These are phyloP conservation scores for Xestia xanthographa DNA, from an alignment of 2,888 invertebrate species.

Conservation along the genomic window DNA sequence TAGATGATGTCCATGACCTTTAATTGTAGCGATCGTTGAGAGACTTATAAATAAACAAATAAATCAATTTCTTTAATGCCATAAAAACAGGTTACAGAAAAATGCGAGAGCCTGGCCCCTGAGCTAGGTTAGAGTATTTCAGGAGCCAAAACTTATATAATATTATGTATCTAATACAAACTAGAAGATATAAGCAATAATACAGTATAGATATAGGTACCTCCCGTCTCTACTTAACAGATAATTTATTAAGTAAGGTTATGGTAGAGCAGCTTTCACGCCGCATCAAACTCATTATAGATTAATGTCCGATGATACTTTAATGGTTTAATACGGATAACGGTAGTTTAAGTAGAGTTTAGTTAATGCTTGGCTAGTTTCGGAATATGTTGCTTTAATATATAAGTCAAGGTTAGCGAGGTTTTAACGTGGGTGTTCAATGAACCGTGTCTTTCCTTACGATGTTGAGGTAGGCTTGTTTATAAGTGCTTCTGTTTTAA, in stretches of 20 bases:
- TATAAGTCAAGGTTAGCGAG: conserved; percentile 43
- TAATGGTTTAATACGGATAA: conserved; percentile 51
- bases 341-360: conserved; percentile 52
- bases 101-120: too few species aligned
- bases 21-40: neutral
- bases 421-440: conserved; percentile 19
- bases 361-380: conserved; percentile 41
- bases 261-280: conserved; percentile 46
- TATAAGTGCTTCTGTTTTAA: neutral
- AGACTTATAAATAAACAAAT: too few species aligned
- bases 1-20: neutral
- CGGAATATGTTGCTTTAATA: conserved; percentile 25
- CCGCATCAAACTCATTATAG: conserved; percentile 51
- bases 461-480: conserved; percentile 31
- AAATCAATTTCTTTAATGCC: too few species aligned
- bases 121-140: too few species aligned
- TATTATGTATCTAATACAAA: neutral
- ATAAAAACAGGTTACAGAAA: too few species aligned
- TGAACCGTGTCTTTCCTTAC: neutral
- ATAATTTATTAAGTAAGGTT: conserved; percentile 58
- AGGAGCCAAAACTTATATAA: too few species aligned
- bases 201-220: neutral
- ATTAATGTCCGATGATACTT: conserved; percentile 49
- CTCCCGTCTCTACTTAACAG: conserved; percentile 19
- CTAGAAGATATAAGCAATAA: neutral